phyloP scores from a whole-genome alignment of 2,797 vertebrate species.

The Sebastolobus alascanus region DNA sequence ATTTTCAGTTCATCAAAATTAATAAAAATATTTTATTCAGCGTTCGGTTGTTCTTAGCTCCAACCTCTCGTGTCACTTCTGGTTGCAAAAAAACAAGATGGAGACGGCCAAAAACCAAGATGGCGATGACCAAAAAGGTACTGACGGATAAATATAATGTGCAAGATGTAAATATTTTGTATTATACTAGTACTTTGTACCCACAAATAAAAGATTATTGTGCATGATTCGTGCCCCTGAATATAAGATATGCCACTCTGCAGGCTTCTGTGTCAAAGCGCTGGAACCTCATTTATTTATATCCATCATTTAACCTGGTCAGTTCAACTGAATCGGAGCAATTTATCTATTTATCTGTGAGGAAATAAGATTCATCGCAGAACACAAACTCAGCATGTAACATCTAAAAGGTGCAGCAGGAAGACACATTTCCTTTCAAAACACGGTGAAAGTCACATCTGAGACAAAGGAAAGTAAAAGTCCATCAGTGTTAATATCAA shows the following conservation, averaged over 20 bases:
- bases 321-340: conserved; percentile 12
- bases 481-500: conserved; percentile 56
- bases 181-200: not conserved
- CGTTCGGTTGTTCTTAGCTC: too few relatives aligned
- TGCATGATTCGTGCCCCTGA: not conserved
- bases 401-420: conserved; percentile 8
- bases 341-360: not conserved
- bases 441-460: conserved; percentile 32
- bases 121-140: too few relatives aligned
- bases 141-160: too few relatives aligned
- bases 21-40: too few relatives aligned
- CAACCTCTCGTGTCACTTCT: too few relatives aligned
- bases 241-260: not conserved
- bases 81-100: too few relatives aligned
- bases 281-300: not conserved
- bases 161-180: too few relatives aligned
- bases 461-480: conserved; percentile 44
- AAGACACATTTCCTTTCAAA: conserved; percentile 28
- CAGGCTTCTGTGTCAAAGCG: not conserved
- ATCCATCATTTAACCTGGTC: conserved; percentile 11
- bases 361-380: not conserved
- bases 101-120: too few relatives aligned
- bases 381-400: conserved; percentile 1
- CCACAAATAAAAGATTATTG: not conserved
- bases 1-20: too few relatives aligned